These are phyloP conservation scores for Epinephelus awoara DNA, from an alignment of 2,797 vertebrate species.

Conservation along the genomic window DNA sequence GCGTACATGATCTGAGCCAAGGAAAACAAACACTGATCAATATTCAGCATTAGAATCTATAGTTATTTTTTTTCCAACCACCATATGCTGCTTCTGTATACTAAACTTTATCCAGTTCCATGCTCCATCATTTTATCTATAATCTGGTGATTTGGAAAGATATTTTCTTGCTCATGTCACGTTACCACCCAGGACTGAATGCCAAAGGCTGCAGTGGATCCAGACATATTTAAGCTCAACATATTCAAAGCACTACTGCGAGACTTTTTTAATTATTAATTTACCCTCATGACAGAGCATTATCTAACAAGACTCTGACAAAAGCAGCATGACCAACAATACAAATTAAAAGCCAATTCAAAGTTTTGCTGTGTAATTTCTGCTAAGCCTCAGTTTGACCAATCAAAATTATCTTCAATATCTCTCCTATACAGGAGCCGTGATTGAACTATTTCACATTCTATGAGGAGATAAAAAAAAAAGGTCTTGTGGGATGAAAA, in stretches of 20 bases:
- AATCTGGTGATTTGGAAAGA: background rate
- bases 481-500: slow-evolving; percentile 73
- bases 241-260: slow-evolving; percentile 32
- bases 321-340: slow-evolving; percentile 47
- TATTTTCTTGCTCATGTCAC: background rate
- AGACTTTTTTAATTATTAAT: slow-evolving; percentile 14
- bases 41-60: background rate
- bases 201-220: background rate
- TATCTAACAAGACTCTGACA: slow-evolving; percentile 38
- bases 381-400: slow-evolving; percentile 56
- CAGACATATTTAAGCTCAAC: background rate
- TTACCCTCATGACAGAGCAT: slow-evolving; percentile 7
- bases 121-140: background rate
- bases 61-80: background rate
- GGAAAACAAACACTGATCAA: slow-evolving; percentile 40
- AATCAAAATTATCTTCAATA: slow-evolving; percentile 67
- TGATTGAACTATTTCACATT: slow-evolving; percentile 78
- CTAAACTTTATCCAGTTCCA: background rate
- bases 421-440: slow-evolving; percentile 48
- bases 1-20: slow-evolving; percentile 94
- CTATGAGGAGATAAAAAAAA: slow-evolving; percentile 68
- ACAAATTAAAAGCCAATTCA: slow-evolving; percentile 61
- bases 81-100: background rate
- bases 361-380: slow-evolving; percentile 60
- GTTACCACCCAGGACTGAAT: slow-evolving; percentile 7